Evolutionary conservation across 2,888 invertebrate genomes (phyloP).

Genomic region (Pteria penguin): DNA sequence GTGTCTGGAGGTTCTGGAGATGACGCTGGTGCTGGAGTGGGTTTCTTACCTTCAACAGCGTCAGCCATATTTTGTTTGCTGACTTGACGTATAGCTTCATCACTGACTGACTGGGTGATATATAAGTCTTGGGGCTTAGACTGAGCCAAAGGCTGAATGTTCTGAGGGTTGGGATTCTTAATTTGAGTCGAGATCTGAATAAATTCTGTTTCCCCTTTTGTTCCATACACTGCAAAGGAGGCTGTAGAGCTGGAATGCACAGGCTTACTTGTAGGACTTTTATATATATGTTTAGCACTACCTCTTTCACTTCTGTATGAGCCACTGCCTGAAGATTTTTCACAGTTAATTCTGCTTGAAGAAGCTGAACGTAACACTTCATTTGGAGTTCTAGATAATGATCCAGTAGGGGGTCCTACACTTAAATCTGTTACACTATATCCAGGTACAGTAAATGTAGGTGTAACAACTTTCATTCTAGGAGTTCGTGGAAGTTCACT

Average conservation of each 20-base stretch:
- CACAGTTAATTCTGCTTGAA: conserved; percentile 31
- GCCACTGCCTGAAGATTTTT: conserved; percentile 32
- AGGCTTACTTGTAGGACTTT: conserved; percentile 22
- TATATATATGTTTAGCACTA: conserved; percentile 30
- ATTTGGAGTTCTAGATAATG: conserved; percentile 30
- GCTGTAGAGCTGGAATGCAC: conserved; percentile 45
- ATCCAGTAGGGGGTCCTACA: conserved; percentile 37
- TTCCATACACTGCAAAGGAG: conserved; percentile 31
- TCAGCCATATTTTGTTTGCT: conserved; percentile 39
- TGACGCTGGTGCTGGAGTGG: conserved; percentile 57
- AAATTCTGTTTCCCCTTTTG: conserved; percentile 63
- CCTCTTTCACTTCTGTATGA: conserved; percentile 34
- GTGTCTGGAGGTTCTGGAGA: conserved; percentile 50
- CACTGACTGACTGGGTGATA: conserved; percentile 37
- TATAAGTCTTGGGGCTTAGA: conserved; percentile 44
- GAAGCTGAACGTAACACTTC: conserved; percentile 30
- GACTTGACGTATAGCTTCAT: conserved; percentile 45
- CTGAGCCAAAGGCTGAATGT: conserved; percentile 18
- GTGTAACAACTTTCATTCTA: conserved; percentile 32
- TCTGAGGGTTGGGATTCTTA: conserved; percentile 53
- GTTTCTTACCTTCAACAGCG: conserved; percentile 33
- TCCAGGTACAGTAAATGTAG: conserved; percentile 22
- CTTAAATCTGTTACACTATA: conserved; percentile 23
- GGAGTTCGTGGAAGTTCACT: conserved; percentile 40
- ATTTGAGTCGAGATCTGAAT: conserved; percentile 72